Conservation (phyloP, 37 sponge, comb jelly and placozoan species). For the Spongilla lacustris region DNA sequence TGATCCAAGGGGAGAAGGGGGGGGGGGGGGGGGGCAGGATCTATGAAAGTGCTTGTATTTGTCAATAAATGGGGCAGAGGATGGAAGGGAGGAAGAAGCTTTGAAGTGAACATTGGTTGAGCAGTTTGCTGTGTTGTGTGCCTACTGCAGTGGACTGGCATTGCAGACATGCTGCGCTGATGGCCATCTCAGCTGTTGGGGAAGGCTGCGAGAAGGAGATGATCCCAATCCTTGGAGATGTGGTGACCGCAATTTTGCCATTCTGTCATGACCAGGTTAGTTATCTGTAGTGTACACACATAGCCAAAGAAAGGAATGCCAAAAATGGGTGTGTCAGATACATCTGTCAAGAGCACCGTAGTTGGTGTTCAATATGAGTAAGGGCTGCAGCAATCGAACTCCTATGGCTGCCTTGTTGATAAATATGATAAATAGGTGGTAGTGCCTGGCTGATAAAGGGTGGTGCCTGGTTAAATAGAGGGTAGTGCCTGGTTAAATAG, state of each 20-base stretch:
- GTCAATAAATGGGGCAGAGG: too few species aligned
- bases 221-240: constrained; percentile 75
- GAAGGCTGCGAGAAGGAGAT: constrained; percentile 98
- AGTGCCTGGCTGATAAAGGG: too few species aligned
- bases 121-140: too few species aligned
- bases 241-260: constrained; percentile 80
- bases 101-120: background rate
- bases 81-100: too few species aligned
- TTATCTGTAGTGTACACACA: background rate
- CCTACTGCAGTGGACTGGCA: constrained; percentile 82
- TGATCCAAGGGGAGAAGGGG: background rate
- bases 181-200: constrained; percentile 93
- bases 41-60: background rate
- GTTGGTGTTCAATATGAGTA: too few species aligned
- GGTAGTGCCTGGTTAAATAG: too few species aligned
- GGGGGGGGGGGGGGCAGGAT: background rate
- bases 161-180: constrained; percentile 88
- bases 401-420: too few species aligned
- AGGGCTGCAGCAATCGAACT: too few species aligned
- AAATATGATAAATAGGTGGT: too few species aligned
- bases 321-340: too few species aligned
- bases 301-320: background rate
- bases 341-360: background rate
- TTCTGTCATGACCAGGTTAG: constrained; percentile 83
- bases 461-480: too few species aligned